Base-by-base conservation (phyloP, 2,888 invertebrate genomes). In the Torymus auratus region DNA sequence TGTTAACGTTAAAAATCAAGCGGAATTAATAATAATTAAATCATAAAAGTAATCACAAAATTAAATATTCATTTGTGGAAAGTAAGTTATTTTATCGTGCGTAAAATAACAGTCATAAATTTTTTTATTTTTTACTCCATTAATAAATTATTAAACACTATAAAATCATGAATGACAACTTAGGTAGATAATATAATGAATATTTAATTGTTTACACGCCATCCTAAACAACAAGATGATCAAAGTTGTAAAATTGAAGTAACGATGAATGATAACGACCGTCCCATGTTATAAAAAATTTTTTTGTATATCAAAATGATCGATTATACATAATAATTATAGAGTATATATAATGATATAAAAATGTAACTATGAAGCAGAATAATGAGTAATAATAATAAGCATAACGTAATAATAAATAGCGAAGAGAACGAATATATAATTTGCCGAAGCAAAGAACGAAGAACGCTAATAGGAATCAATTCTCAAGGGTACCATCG, bases 261-360 rank as follows among this genome's bases (percentile, higher is more conserved):
- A 55, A 58, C 58, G 52, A 67, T 67, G 56, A 75, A 75, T 81
- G 73, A 78, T 58, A 83, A 82, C 68, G 71, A 83, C 83, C 83
- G 83, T 83, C 83, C 83, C 81, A 72, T 64, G 50, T 78, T 69
- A 56, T 61, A 78, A 71, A 23, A 70, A 80, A 78, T 68, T 72
- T 78, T 82, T 82, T 82, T 77, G 61, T 80, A 77, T 56, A 53
- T 17, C 64, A 74, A 41, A 41, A n/a, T 55, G 53, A 53, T 72
- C 11, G n/a, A 53, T n/a, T 23, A 62, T 62, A 62, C n/a, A 62
- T 23, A 28, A 13, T 41, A 7, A 41, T 7, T 41, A 41, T 41
- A 41, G 41, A 41, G 41, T 41, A 41, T 41, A 41, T 41, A 41
- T 41, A 41, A 41, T 41, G 41, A 41, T 41, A 41, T 41, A 41